Evolutionary conservation across 2,888 invertebrate genomes (phyloP).

Genomic region (Panopea generosa): DNA sequence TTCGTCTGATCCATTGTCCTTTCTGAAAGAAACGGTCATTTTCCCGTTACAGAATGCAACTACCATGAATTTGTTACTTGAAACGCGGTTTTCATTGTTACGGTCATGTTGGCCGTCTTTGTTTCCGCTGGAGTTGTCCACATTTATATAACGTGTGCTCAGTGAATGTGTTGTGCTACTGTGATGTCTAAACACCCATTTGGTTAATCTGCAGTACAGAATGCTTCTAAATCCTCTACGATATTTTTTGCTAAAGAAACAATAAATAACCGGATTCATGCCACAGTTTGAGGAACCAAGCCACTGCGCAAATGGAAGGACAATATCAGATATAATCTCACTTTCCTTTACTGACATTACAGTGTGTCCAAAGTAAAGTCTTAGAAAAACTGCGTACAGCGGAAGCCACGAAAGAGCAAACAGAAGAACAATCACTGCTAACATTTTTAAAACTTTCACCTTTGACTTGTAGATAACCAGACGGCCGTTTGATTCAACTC

Average conservation of each 20-base stretch:
- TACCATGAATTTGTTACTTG: constrained; percentile 60
- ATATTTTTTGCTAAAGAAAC: constrained; percentile 97
- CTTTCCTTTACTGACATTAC: constrained; percentile 8
- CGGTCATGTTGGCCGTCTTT: constrained; percentile 20
- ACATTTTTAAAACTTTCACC: constrained; percentile 97
- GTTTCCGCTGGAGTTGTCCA: constrained; percentile 33
- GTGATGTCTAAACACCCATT: constrained; percentile 25
- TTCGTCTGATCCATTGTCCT: constrained; percentile 57
- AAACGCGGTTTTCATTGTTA: constrained; percentile 29
- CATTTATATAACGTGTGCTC: constrained; percentile 49
- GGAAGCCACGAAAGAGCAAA: constrained; percentile 97
- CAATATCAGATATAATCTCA: constrained; percentile 89
- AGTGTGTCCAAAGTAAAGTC: constrained; percentile 86
- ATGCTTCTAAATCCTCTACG: constrained; percentile 90
- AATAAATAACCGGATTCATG: constrained; percentile 97
- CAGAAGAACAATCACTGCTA: constrained; percentile 95
- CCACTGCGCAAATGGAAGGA: constrained; percentile 97
- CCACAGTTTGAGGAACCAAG: constrained; percentile 97
- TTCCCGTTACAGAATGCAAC: constrained; percentile 65
- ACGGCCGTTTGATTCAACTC: constrained; percentile 89
- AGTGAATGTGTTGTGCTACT: constrained; percentile 43
- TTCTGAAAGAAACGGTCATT: constrained; percentile 65
- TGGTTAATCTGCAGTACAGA: constrained; percentile 44
- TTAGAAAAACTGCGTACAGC: constrained; percentile 90
- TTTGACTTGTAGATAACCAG: constrained; percentile 91